phyloP scores from a whole-genome alignment of 92 coral and sea anemone genomes.

The Siderastrea siderea region DNA sequence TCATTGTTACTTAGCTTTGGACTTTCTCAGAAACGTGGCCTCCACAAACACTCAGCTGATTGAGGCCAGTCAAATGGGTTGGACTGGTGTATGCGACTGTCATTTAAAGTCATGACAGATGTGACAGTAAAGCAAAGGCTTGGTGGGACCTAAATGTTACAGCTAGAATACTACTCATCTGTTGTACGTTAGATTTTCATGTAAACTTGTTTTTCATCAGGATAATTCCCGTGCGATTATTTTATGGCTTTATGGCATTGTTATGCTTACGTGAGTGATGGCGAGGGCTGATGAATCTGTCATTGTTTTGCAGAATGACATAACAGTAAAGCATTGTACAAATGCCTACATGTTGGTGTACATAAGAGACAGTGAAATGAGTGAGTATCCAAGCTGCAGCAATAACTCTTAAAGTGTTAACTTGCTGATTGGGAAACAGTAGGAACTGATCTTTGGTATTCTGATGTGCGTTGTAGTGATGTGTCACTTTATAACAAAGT shows the following conservation, averaged over 20 bases:
- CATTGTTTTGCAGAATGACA: constrained; percentile 73
- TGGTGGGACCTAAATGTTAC: no score
- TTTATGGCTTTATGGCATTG: no score
- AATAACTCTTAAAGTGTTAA: no score
- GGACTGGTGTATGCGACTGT: neutral
- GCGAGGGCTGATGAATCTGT: neutral
- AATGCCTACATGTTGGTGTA: constrained; percentile 99
- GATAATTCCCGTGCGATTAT: no score
- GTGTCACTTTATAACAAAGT: no score
- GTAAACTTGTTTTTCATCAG: no score
- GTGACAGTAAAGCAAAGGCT: no score
- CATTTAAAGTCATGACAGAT: neutral
- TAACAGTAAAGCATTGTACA: constrained; percentile 85
- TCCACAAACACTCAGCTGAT: neutral
- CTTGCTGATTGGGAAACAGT: no score
- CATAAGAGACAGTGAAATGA: constrained; percentile 89
- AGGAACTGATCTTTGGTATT: no score
- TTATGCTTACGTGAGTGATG: no score
- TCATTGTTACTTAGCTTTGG: neutral
- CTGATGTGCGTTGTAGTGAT: no score
- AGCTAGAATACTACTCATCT: neutral
- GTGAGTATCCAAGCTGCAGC: constrained; percentile 66
- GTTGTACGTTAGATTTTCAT: neutral
- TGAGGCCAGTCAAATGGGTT: neutral
- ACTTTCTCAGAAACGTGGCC: neutral